Evolutionary conservation across 2,888 invertebrate genomes (phyloP).

Genomic region (Eremobia ochroleuca): DNA sequence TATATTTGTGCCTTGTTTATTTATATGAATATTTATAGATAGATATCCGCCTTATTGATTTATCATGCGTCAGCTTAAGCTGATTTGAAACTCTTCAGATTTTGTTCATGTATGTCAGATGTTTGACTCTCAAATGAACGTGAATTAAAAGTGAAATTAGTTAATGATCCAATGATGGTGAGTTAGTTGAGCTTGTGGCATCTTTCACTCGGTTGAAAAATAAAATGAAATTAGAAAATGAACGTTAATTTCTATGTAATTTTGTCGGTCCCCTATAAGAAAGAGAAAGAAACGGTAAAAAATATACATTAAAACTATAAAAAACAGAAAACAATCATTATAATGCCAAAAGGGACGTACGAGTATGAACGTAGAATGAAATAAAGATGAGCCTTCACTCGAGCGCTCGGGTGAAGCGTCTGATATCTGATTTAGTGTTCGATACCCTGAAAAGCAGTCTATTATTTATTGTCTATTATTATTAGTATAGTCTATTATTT

Average conservation of each 20-base stretch:
- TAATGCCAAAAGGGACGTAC: too few species aligned
- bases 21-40: not conserved
- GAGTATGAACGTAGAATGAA: too few species aligned
- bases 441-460: not conserved
- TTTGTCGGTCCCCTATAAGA: too few species aligned
- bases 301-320: too few species aligned
- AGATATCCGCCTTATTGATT: not conserved
- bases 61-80: not conserved
- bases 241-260: not conserved
- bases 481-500: too few species aligned
- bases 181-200: too few species aligned
- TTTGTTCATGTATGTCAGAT: not conserved
- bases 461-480: too few species aligned
- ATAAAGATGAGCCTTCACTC: not conserved
- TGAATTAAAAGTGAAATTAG: not conserved
- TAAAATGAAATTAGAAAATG: not conserved
- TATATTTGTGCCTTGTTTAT: slow-evolving; percentile 37
- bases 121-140: not conserved
- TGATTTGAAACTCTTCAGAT: not conserved
- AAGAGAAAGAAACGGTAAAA: too few species aligned
- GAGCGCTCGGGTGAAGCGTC: not conserved
- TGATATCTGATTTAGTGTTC: not conserved
- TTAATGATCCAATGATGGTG: not conserved
- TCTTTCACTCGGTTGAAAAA: not conserved
- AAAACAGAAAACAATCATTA: too few species aligned